phyloP scores from a whole-genome alignment of 2,888 invertebrate genomes.

The Tupiocoris notatus region DNA sequence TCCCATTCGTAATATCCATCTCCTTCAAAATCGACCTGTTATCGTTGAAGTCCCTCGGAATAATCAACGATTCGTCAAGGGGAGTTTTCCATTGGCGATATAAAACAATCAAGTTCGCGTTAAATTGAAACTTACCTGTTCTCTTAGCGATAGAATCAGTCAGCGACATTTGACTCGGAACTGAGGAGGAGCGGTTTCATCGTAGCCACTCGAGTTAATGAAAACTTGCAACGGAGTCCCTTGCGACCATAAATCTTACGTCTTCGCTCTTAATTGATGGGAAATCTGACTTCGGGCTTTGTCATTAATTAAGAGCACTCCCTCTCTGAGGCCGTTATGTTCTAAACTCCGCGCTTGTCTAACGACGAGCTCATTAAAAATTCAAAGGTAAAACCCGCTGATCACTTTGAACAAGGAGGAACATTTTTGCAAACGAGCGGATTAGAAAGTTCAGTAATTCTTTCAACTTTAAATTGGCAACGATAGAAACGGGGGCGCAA shows the following conservation, averaged over 20 bases:
- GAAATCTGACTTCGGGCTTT: background rate
- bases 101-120: too few species aligned
- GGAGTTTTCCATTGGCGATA: too few species aligned
- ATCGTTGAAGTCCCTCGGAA: too few species aligned
- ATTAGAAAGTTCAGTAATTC: background rate
- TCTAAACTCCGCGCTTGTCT: background rate
- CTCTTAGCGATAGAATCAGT: background rate
- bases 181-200: background rate
- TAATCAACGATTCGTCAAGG: too few species aligned
- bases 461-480: background rate
- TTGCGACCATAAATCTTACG: background rate
- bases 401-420: background rate
- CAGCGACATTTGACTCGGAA: background rate
- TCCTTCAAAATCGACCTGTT: too few species aligned
- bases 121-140: too few species aligned
- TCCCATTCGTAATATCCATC: too few species aligned
- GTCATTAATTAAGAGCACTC: background rate
- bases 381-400: background rate
- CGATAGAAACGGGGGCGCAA: background rate
- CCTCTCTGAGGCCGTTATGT: background rate
- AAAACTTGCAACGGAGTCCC: background rate
- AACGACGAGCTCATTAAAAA: background rate
- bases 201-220: background rate
- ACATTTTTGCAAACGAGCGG: background rate
- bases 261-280: background rate